Conservation (phyloP, 35 echinoderm and acorn worm species). For the Lytechinus variegatus region DNA sequence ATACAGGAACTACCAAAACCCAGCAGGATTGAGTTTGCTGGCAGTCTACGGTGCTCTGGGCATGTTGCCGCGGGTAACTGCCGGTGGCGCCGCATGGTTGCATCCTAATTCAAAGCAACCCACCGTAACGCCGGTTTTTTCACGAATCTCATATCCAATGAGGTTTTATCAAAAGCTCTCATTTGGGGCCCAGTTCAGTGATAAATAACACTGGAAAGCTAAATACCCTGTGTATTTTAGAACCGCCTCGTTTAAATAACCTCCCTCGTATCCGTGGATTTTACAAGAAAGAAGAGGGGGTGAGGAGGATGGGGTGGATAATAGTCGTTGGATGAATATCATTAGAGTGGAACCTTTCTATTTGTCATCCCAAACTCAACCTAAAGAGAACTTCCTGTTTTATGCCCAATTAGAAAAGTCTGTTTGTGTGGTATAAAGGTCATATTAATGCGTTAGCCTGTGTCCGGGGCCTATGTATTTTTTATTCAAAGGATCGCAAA, state of each 20-base stretch:
- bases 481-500: no score
- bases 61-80: slow-evolving; percentile 34
- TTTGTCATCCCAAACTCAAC: neutral
- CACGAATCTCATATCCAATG: slow-evolving; percentile 29
- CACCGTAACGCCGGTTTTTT: slow-evolving; percentile 44
- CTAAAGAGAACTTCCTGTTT: neutral
- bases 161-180: slow-evolving; percentile 25
- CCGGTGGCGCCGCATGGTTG: slow-evolving; percentile 29
- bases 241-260: slow-evolving; percentile 2
- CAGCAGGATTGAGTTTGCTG: neutral
- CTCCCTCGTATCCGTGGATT: neutral
- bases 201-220: neutral
- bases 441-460: no score
- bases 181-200: slow-evolving; percentile 7
- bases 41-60: neutral
- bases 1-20: neutral
- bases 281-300: neutral
- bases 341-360: neutral
- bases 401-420: neutral
- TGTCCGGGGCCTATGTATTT: no score
- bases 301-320: neutral
- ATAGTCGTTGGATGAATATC: neutral
- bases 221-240: neutral
- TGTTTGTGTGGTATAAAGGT: neutral
- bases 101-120: slow-evolving; percentile 18